phyloP scores from a whole-genome alignment of 2,797 vertebrate genomes.

The Gymnothorax javanicus region DNA sequence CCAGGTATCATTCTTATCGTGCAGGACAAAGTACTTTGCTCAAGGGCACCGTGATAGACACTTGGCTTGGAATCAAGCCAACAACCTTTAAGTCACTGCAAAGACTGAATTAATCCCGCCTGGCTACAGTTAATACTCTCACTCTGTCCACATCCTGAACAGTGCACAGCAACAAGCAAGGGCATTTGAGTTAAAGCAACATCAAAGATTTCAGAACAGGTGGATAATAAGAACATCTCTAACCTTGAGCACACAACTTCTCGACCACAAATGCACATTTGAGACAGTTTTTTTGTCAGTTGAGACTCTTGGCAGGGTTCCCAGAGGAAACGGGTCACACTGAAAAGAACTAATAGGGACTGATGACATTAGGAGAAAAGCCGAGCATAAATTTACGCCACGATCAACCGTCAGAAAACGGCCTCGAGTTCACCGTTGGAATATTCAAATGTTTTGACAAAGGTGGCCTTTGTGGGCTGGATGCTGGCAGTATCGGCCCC shows the following conservation, averaged over 20 bases:
- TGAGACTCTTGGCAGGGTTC: neutral
- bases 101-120: slow-evolving; percentile 49
- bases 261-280: neutral
- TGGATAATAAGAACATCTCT: neutral
- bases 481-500: neutral
- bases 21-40: neutral
- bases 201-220: neutral
- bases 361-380: neutral
- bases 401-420: neutral
- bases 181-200: neutral
- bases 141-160: neutral
- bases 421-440: neutral
- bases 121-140: slow-evolving; percentile 39
- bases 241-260: neutral
- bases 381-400: neutral
- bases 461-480: neutral
- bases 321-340: neutral
- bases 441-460: neutral
- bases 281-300: neutral
- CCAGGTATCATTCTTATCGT: neutral
- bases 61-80: too few relatives aligned
- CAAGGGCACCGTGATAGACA: neutral
- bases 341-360: neutral
- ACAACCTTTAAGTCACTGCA: neutral
- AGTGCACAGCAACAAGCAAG: neutral